These are phyloP conservation scores for Hemiprocne comata DNA, from an alignment of 2,113 vertebrate species.

Conservation along the genomic window DNA sequence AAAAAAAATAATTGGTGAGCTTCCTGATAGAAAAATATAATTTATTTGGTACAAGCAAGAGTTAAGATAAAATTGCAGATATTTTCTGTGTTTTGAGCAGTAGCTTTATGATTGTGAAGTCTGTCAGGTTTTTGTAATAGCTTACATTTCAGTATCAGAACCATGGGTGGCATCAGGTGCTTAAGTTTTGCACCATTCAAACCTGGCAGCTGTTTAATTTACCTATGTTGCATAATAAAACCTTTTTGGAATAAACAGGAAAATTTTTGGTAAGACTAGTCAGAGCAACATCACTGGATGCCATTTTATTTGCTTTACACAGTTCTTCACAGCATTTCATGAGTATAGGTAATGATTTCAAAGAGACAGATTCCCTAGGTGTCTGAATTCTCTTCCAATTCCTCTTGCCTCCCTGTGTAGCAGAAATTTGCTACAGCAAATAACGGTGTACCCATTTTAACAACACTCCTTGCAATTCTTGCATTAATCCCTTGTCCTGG, in stretches of 20 bases:
- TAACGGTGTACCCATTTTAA: not conserved
- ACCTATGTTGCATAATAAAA: conserved; percentile 32
- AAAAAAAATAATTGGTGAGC: not conserved
- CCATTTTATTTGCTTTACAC: not conserved
- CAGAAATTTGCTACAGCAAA: not conserved
- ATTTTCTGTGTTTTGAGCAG: conserved; percentile 9
- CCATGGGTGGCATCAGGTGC: conserved; percentile 12
- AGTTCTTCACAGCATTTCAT: not conserved
- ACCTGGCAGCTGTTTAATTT: conserved; percentile 35
- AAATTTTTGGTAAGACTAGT: not conserved
- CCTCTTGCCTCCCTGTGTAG: not conserved
- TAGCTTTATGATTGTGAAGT: conserved; percentile 1
- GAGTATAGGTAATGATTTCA: not conserved
- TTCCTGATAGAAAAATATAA: not conserved
- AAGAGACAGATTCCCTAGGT: not conserved
- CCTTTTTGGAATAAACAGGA: not conserved
- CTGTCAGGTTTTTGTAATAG: not conserved
- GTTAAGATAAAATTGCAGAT: not conserved
- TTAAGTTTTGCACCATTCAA: conserved; percentile 12
- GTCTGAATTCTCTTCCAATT: not conserved
- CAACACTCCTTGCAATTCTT: not conserved
- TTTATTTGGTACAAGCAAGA: not conserved
- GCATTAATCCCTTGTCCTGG: not conserved
- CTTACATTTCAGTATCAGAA: not conserved
- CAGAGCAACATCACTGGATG: not conserved